These are phyloP conservation scores for Crossaster papposus DNA, from an alignment of 53 echinoderm and acorn worm species.

Conservation along the genomic window DNA sequence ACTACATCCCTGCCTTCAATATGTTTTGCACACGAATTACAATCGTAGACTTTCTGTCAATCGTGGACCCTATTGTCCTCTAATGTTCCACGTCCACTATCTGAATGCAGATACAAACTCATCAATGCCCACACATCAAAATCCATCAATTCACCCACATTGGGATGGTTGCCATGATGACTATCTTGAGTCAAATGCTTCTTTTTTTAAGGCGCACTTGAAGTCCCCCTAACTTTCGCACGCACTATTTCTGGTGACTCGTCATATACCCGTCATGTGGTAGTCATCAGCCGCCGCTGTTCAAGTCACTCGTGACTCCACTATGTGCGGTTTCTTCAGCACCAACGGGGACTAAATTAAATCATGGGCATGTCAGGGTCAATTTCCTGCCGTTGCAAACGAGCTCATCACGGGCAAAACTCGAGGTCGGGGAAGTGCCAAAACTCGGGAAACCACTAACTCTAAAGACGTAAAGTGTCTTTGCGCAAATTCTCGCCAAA, in stretches of 20 bases:
- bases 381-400: constrained; percentile 62
- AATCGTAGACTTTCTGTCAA: too few species aligned
- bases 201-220: neutral
- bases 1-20: too few species aligned
- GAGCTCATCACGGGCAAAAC: constrained; percentile 32
- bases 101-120: too few species aligned
- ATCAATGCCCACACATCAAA: too few species aligned
- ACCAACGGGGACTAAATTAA: constrained; percentile 45
- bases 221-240: constrained; percentile 2
- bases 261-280: constrained; percentile 17
- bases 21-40: too few species aligned
- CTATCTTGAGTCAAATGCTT: neutral
- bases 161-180: neutral
- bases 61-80: too few species aligned
- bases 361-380: constrained; percentile 39
- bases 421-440: neutral
- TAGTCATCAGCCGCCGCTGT: constrained; percentile 46
- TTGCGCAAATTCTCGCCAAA: neutral
- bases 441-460: neutral
- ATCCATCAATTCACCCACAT: neutral
- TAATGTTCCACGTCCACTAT: too few species aligned
- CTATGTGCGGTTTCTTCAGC: constrained; percentile 43
- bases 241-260: neutral
- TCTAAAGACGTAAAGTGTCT: neutral
- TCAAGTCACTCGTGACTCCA: constrained; percentile 56